Evolutionary conservation across 2,888 invertebrate species (phyloP), one percentile per base, ranked within the genome.

Genomic region (Rotaria socialis): DNA sequence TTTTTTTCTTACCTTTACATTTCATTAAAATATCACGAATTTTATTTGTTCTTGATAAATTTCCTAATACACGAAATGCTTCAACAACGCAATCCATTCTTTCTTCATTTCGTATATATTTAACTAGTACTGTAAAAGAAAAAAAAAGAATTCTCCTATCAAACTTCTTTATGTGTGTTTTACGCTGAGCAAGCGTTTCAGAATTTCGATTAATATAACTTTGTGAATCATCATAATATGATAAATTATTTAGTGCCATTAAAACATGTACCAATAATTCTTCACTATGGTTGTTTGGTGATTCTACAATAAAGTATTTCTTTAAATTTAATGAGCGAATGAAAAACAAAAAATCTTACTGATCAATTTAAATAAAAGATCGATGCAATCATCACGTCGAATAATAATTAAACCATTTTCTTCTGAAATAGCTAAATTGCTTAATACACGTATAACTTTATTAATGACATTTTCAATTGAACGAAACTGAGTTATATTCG

Each of bases 161-260:
- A 52, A 52, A 16, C 16, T 52, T 52, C 14, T 52, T 16, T 52
- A 1, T 52, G 5, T 86, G 1, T 60, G 41, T 74, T 50, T 90
- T 88, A 91, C 92, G 88, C 85, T 90, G 89, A 35, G 91, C 89
- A n/a, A 91, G 88, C 74, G 89, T 88, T 50, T 90, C 88, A 86
- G 91, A 90, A n/a, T 89, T 88, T n/a, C 88, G 87, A n/a, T 88
- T 88, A 55, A 90, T 88, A 67, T 89, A 89, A 87, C 89, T 89
- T 88, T 86, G 90, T 89, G 56, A 88, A 88, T 55, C 86, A 85
- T 87, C 85, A 88, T 91, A 91, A 89, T 89, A 96, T 4, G 95
- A 95, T 86, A 96, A 92, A 91, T 96, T 96, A 91, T 95, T 96
- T 87, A 96, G 92, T 0, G 95, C 94, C 16, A 95, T 95, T 84